Base-by-base conservation (phyloP, 2,888 invertebrate species). In the Ophioninae sp. region DNA sequence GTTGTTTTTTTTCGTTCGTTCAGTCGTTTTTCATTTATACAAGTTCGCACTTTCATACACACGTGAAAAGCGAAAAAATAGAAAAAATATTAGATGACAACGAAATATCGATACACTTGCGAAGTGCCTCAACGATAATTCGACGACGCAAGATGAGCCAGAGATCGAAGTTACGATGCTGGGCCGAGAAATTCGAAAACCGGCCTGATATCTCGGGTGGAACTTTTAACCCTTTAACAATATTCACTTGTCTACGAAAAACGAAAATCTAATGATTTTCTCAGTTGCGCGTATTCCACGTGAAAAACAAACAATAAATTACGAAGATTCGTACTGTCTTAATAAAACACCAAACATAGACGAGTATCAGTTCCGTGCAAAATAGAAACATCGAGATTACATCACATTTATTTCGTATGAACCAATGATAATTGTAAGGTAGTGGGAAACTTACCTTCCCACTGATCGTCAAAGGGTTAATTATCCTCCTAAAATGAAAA, bases 391-490 rank as follows among this genome's bases (percentile, higher is more conserved):
- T 68, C 68, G 68, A 76, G 59, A 67, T 67, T 41, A 21, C 41
- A 73, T 62, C 17, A 37, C 17, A 64, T 50, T 21, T 50, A 76
- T 68, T 76, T 44, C 20, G 41, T 68, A 76, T 68, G 61, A 57
- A 76, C 68, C 68, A 57, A 59, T 76, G 76, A 39, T 59, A 76
- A 76, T 76, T 76, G 39, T 59, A 61, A 68, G 59, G 59, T 44
- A 68, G 68, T 76, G 76, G 67, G 68, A 76, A 74, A 62, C 68
- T 59, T 20, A 76, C 76, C 62, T 44, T 74, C 73, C 73, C 73
- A 74, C 62, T 74, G 20, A 78, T 69, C 69, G 77, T 78, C 77
- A 78, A 78, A 78, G 77, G 50, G 77, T 78, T 70, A 69, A 76
- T 68, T 69, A 70, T 79, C 78, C 70, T 79, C 78, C 56, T 70